These are phyloP conservation scores for Sorex fumeus DNA, from an alignment of 2,113 vertebrate genomes.

Conservation along the genomic window DNA sequence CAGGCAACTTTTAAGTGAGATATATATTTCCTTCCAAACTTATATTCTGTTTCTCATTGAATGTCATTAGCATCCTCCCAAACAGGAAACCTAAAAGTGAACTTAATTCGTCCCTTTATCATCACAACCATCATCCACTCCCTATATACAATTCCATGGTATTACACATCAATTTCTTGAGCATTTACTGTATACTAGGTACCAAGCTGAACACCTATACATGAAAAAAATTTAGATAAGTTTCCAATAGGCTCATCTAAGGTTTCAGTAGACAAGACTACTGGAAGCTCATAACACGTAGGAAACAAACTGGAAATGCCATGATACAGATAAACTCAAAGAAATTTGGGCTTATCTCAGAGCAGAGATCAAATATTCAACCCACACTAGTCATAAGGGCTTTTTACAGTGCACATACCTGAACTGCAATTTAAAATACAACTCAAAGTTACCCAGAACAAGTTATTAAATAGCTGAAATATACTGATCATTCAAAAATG, in stretches of 20 bases:
- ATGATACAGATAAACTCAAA: constrained; percentile 20
- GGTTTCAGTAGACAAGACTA: no score
- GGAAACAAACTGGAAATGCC: constrained; percentile 8
- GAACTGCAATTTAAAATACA: constrained; percentile 23
- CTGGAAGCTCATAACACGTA: constrained; percentile 3
- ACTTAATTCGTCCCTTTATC: constrained; percentile 26
- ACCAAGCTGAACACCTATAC: background rate
- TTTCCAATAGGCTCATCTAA: background rate
- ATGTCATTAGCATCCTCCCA: background rate
- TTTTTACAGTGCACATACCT: background rate
- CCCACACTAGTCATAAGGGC: background rate
- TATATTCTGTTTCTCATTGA: background rate
- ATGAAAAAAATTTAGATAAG: constrained; percentile 22
- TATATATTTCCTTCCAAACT: background rate
- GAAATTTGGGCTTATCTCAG: background rate
- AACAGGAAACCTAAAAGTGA: constrained; percentile 57
- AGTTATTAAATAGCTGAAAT: constrained; percentile 34
- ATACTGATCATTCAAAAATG: background rate
- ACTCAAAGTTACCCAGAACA: constrained; percentile 9
- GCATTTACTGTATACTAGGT: background rate
- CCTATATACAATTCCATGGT: constrained; percentile 50
- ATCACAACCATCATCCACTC: constrained; percentile 46
- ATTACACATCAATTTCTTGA: constrained; percentile 46
- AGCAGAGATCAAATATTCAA: constrained; percentile 1
- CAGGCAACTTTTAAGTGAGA: constrained; percentile 50